A percentile compares a stretch with the other conserved stretches of the same genome.
These are phyloP conservation scores for Drosophila gunungcola DNA, from an alignment of 1,140 invertebrate species.

Conservation along the genomic window DNA sequence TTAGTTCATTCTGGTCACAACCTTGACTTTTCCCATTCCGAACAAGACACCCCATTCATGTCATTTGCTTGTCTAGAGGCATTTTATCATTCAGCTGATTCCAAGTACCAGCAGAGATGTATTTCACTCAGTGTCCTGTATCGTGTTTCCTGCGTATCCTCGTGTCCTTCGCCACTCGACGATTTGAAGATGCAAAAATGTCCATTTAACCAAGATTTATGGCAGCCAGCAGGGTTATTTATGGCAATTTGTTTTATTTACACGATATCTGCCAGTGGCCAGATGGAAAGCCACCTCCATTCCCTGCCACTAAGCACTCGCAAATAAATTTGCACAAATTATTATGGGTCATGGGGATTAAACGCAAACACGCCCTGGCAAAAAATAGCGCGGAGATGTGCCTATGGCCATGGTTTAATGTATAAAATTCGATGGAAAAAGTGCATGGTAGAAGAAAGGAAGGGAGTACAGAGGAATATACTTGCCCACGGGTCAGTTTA, in stretches of 20 bases:
- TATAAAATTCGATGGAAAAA: conserved; percentile 37
- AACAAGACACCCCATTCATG: conserved; percentile 23
- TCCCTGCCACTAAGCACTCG: conserved; percentile 63
- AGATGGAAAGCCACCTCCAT: conserved; percentile 40
- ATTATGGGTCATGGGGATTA: conserved; percentile 77
- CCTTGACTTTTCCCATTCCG: conserved; percentile 27
- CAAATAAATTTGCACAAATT: conserved; percentile 83
- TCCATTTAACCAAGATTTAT: conserved; percentile 83
- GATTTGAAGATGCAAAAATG: conserved; percentile 83
- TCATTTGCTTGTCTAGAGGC: conserved; percentile 45
- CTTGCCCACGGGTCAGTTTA: conserved; percentile 61
- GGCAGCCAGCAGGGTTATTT: conserved; percentile 77
- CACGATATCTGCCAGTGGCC: conserved; percentile 75
- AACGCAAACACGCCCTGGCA: conserved; percentile 47
- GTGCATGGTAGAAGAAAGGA: not conserved
- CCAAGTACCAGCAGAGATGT: conserved; percentile 61
- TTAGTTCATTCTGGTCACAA: conserved; percentile 10
- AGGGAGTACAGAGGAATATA: conserved; percentile 3
- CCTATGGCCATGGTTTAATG: conserved; percentile 47
- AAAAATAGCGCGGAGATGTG: conserved; percentile 28
- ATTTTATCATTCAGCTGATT: conserved; percentile 73
- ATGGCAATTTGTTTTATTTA: conserved; percentile 84
- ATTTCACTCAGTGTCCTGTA: conserved; percentile 22
- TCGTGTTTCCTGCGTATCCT: conserved; percentile 17
- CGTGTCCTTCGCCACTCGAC: conserved; percentile 54